Conservation (phyloP, 2,888 invertebrate genomes). For the Druceiella hillmani region DNA sequence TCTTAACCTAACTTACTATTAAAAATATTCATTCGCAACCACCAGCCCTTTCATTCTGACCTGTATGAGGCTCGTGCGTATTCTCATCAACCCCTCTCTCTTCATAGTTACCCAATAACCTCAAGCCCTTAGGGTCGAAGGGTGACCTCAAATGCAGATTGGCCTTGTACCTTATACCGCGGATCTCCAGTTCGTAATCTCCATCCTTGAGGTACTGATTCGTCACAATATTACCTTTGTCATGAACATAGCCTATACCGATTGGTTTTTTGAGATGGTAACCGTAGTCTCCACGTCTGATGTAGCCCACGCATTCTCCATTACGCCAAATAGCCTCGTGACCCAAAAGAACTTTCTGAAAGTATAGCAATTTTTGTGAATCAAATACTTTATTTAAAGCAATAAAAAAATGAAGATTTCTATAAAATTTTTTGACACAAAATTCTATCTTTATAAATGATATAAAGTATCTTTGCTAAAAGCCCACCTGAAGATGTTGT, state of each 20-base stretch:
- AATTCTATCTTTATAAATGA: too few species aligned
- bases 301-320: slow-evolving; percentile 68
- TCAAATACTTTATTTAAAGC: background rate
- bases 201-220: slow-evolving; percentile 64
- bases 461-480: too few species aligned
- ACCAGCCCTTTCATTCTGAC: slow-evolving; percentile 45
- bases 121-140: slow-evolving; percentile 74
- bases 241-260: slow-evolving; percentile 54
- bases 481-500: too few species aligned
- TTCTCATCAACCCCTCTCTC: slow-evolving; percentile 38
- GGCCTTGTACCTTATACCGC: slow-evolving; percentile 69
- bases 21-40: slow-evolving; percentile 51
- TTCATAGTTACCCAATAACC: slow-evolving; percentile 66
- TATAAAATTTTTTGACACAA: too few species aligned
- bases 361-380: slow-evolving; percentile 4
- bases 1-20: too few species aligned
- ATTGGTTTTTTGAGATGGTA: slow-evolving; percentile 50
- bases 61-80: slow-evolving; percentile 41
- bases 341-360: slow-evolving; percentile 71
- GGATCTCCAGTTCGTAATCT: slow-evolving; percentile 72
- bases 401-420: too few species aligned
- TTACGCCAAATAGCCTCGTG: slow-evolving; percentile 80
- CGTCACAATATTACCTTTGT: slow-evolving; percentile 57
- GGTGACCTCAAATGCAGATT: slow-evolving; percentile 67
- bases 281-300: slow-evolving; percentile 78